Base-by-base conservation (phyloP, 2,888 invertebrate species). In the Drosophila affinis region DNA sequence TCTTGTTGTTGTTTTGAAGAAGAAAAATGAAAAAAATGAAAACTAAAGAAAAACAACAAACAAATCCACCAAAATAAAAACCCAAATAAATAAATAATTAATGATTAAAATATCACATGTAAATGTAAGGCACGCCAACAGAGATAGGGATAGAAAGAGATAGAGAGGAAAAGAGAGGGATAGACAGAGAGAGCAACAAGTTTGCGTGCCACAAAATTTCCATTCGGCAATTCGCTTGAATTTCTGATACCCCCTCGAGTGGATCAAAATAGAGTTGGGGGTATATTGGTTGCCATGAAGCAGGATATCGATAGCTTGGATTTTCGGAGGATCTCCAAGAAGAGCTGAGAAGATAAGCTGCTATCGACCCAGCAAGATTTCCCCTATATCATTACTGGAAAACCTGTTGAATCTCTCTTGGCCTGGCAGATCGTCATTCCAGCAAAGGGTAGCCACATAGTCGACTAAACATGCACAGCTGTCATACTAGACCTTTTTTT, bases 121-220 rank as follows among this genome's bases (percentile, higher is more conserved):
- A 67, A 67, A 64, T 39, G 80, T 81, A 81, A 81, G 80, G 80
- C 74, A 65, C 61, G 65, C 55, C 46, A 17, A 49, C 59, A 46
- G 17, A 54, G 17, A 58, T 56, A 55, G 44, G 7, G 46, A 39
- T 48, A 64, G 45, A 45, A 21, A 46, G 21, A 29, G 57, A 52
- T n/a, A 34, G 24, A 70, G 46, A 61, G 53, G 62, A 48, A 47
- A 47, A 59, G 48, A 62, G 49, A 60, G 58, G 69, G 62, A 45
- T 61, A 47, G 55, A 18, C 51, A 47, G 24, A 4, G 45, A 60
- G 62, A 64, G 81, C 82, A 83, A 83, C 86, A 83, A 83, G 82
- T 82, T 82, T 85, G 80, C 78, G 82, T 68, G 77, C 82, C 76
- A 81, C 82, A 86, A 82, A 74, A 82, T 83, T 83, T 86, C 77